Conservation (phyloP, 2,888 invertebrate species). For the Pseudococcus viburni region DNA sequence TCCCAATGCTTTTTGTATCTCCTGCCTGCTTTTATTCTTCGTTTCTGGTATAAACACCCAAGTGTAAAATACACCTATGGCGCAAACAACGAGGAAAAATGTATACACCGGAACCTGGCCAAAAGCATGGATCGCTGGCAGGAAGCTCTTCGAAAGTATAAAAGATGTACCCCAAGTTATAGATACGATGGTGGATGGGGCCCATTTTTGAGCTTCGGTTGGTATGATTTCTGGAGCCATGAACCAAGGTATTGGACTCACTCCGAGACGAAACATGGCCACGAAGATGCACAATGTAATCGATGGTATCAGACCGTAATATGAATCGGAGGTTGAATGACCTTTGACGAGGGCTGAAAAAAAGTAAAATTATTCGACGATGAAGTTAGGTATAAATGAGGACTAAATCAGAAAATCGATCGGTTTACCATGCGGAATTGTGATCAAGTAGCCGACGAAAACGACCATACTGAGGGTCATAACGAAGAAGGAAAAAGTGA, state of each 20-base stretch:
- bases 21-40: slow-evolving; percentile 68
- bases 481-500: slow-evolving; percentile 71
- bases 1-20: slow-evolving; percentile 67
- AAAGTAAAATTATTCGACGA: too few species aligned
- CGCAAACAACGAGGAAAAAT: slow-evolving; percentile 67
- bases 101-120: slow-evolving; percentile 67
- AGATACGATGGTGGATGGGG: slow-evolving; percentile 72
- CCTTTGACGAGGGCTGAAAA: too few species aligned
- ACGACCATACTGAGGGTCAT: slow-evolving; percentile 70
- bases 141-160: slow-evolving; percentile 73
- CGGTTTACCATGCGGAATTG: slow-evolving; percentile 17
- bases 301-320: slow-evolving; percentile 71
- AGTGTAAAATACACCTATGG: slow-evolving; percentile 68
- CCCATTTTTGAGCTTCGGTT: slow-evolving; percentile 70
- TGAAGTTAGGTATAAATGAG: not conserved
- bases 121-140: slow-evolving; percentile 74
- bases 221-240: slow-evolving; percentile 71
- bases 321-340: not conserved
- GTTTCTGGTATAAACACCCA: slow-evolving; percentile 68
- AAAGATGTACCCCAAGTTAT: slow-evolving; percentile 71
- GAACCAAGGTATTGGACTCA: slow-evolving; percentile 72
- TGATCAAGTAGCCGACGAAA: slow-evolving; percentile 70
- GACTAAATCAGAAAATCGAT: not conserved
- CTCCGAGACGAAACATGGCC: slow-evolving; percentile 71
- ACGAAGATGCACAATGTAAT: slow-evolving; percentile 71